A percentile compares a stretch with the other conserved stretches of the same genome.
Evolutionary conservation across 2,888 invertebrate species (phyloP).

Genomic region (Cataglyphis altisquamis): DNA sequence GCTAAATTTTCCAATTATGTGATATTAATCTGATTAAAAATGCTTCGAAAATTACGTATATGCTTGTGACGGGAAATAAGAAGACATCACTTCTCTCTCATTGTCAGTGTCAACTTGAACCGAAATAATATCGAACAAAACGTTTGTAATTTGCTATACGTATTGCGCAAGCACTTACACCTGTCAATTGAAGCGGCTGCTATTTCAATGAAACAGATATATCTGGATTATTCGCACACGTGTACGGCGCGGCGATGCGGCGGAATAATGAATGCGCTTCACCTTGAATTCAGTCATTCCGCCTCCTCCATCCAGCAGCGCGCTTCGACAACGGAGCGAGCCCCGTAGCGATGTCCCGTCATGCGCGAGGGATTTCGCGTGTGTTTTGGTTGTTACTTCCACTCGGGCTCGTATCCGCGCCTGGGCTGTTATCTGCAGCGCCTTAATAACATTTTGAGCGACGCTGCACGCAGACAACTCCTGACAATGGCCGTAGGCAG

Average conservation of each 20-base stretch:
- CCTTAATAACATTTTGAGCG: slow-evolving; percentile 73
- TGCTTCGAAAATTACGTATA: neutral
- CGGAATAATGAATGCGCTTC: slow-evolving; percentile 60
- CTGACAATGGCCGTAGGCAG: slow-evolving; percentile 47
- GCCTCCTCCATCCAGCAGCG: slow-evolving; percentile 62
- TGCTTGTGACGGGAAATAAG: neutral
- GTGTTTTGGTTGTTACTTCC: slow-evolving; percentile 77
- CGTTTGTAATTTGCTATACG: neutral
- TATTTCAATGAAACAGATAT: slow-evolving; percentile 54
- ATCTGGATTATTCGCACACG: slow-evolving; percentile 58
- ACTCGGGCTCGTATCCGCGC: slow-evolving; percentile 71
- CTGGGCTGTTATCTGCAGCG: slow-evolving; percentile 69
- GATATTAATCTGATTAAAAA: slow-evolving; percentile 7
- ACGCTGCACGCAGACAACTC: slow-evolving; percentile 64
- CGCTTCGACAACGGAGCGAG: slow-evolving; percentile 74
- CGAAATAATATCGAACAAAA: neutral
- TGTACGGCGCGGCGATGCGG: slow-evolving; percentile 13
- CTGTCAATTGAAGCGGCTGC: slow-evolving; percentile 24
- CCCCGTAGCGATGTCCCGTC: slow-evolving; percentile 68
- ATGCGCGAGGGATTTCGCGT: slow-evolving; percentile 75
- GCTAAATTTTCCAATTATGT: no score
- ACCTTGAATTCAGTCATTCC: slow-evolving; percentile 69
- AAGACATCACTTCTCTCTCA: neutral
- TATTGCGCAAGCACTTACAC: neutral
- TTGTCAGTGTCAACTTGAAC: neutral